Percentiles rank a stretch among this genome's conserved stretches.
Evolutionary conservation across 2,888 invertebrate genomes (phyloP).

Genomic region (Chloroclystis v-ata): DNA sequence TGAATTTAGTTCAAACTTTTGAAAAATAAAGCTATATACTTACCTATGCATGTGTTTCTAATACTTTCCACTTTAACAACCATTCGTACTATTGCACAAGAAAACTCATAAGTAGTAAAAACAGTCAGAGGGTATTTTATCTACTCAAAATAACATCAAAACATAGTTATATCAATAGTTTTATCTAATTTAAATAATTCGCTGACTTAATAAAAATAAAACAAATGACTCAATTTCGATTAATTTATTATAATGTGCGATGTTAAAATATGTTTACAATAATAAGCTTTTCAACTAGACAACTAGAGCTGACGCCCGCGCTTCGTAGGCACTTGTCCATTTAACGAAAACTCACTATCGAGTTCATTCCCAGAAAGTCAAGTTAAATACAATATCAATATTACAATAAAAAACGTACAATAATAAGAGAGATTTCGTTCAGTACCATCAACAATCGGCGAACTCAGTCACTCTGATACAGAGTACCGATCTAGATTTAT

Average conservation of each 20-base stretch:
- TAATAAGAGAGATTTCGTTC: slow-evolving; percentile 59
- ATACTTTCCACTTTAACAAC: too few species aligned
- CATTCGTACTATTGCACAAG: too few species aligned
- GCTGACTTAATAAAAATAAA: slow-evolving; percentile 30
- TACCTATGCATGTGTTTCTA: too few species aligned
- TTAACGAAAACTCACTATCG: slow-evolving; percentile 52
- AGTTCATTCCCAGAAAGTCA: slow-evolving; percentile 50
- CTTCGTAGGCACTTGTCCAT: slow-evolving; percentile 40
- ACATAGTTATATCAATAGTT: neutral
- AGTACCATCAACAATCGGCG: slow-evolving; percentile 55
- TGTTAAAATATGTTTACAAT: slow-evolving; percentile 76
- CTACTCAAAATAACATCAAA: too few species aligned
- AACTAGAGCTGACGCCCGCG: slow-evolving; percentile 52
- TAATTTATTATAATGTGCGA: slow-evolving; percentile 79
- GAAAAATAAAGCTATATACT: slow-evolving; percentile 29
- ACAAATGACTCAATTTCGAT: slow-evolving; percentile 64
- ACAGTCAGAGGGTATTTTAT: too few species aligned
- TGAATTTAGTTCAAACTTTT: slow-evolving; percentile 51
- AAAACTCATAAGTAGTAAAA: too few species aligned
- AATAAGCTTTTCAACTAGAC: slow-evolving; percentile 70
- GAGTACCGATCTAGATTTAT: slow-evolving; percentile 54
- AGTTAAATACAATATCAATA: slow-evolving; percentile 47
- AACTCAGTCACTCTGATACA: slow-evolving; percentile 66
- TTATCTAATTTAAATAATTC: too few species aligned
- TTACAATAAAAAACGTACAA: slow-evolving; percentile 44